Evolutionary conservation across 2,797 vertebrate genomes (phyloP).

Genomic region (Arnoldichthys spilopterus): DNA sequence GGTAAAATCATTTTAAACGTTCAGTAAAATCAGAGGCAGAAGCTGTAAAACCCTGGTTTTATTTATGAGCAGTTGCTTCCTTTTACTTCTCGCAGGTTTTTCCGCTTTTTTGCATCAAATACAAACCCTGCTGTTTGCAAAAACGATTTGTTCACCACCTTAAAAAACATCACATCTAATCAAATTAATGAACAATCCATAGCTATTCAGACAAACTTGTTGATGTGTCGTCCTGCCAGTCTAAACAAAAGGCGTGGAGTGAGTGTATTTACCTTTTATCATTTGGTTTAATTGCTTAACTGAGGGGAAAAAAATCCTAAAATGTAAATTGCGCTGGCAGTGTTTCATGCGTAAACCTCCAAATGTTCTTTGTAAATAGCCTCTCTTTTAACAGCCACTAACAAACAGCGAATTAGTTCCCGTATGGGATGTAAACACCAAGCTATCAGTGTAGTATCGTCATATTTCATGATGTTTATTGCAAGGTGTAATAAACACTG

Average conservation of each 20-base stretch:
- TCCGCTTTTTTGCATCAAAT: too few relatives aligned
- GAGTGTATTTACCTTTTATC: neutral
- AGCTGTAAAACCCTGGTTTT: neutral
- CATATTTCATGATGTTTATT: too few relatives aligned
- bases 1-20: too few relatives aligned
- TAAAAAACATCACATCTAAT: neutral
- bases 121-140: too few relatives aligned
- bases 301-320: neutral
- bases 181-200: neutral
- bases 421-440: too few relatives aligned
- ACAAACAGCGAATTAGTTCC: too few relatives aligned
- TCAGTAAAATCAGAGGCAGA: neutral
- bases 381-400: neutral
- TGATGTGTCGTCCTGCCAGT: neutral
- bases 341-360: neutral
- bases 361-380: neutral
- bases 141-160: neutral
- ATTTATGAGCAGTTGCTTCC: neutral
- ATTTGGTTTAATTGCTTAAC: too few relatives aligned
- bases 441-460: too few relatives aligned
- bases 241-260: neutral
- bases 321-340: neutral
- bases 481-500: too few relatives aligned
- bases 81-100: too few relatives aligned
- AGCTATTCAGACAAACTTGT: neutral